Evolutionary conservation across 2,888 invertebrate species (phyloP), one percentile per base, ranked within the genome.

Genomic region (Trachelus stipa): DNA sequence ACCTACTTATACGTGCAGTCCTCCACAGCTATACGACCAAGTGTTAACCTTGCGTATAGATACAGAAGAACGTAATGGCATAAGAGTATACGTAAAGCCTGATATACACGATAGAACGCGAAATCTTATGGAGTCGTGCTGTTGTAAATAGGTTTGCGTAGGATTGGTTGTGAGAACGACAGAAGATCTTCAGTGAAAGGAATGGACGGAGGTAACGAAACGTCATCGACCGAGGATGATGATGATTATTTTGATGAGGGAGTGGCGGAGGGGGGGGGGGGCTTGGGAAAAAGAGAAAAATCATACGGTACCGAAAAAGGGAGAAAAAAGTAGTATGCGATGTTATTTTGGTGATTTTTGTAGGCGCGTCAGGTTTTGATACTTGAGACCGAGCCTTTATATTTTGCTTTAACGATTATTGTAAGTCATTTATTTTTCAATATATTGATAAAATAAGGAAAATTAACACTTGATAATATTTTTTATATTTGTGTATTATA

Each of bases 1-100:
- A 80, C 73, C 77, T 73, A 80, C 80, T 82, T 83, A 83, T 83
- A 80, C 73, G 40, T 75, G 69, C 77, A 69, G 40, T 75, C 75
- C 34, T 73, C 74, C 31, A 68, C 76, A 69, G 73, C 74, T 12
- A 37, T 34, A 73, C 74, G 73, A 76, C 71, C 71, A 71, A 71
- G 69, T 76, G 78, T 69, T 76, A 77, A 71, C 69, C 73, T 71
- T 69, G 73, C 69, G 73, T 31, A 76, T 69, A 77, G 69, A 56
- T 23, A 23, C 9, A 56, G 40, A 56, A 23, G 40, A 56, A 4
- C 40, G 23, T 9, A 56, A 56, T 56, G 40, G 23, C 40, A 56
- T 56, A 56, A 56, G 40, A 56, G 0, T 56, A 56, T 56, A 56
- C 9, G 4, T 2, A 56, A 56, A 56, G 56, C 56, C 23, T 56